Percentiles rank a stretch among this genome's conserved stretches.
These are phyloP conservation scores for Panzeria rudis DNA, from an alignment of 2,888 invertebrate species.

Conservation along the genomic window DNA sequence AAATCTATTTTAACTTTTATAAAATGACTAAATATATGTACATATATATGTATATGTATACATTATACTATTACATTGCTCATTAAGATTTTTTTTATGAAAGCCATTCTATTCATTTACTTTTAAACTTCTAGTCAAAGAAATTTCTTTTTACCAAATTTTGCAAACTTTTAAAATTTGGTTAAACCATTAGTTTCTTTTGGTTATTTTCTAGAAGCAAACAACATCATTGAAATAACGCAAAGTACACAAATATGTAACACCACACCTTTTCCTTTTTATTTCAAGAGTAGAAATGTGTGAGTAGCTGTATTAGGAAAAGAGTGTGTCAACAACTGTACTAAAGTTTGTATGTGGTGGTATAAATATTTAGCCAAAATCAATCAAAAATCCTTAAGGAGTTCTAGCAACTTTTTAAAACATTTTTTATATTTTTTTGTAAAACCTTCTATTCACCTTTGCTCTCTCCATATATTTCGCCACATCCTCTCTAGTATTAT, in stretches of 20 bases:
- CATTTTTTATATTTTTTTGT: not conserved
- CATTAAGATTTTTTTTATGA: conserved; percentile 28
- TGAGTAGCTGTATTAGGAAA: not conserved
- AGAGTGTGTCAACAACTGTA: not conserved
- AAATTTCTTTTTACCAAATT: conserved; percentile 12
- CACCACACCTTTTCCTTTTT: conserved; percentile 18
- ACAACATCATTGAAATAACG: not conserved
- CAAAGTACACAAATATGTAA: conserved; percentile 1
- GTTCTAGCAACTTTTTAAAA: conserved; percentile 17
- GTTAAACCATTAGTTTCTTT: conserved; percentile 56
- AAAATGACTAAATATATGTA: conserved; percentile 13
- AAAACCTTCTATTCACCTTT: not conserved
- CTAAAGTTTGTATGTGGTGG: not conserved
- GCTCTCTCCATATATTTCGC: too few species aligned
- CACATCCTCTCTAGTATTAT: not conserved
- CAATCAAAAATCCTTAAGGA: conserved; percentile 62
- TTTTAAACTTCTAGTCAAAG: not conserved
- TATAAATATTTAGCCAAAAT: conserved; percentile 41
- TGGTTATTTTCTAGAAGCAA: not conserved
- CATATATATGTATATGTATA: too few species aligned
- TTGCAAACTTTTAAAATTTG: conserved; percentile 53
- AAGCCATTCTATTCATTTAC: conserved; percentile 3
- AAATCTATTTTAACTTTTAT: not conserved
- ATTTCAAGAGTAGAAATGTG: not conserved
- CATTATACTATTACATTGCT: conserved; percentile 2